Conservation (phyloP, 2,113 vertebrate genomes). For the Rhipidura dahli region DNA sequence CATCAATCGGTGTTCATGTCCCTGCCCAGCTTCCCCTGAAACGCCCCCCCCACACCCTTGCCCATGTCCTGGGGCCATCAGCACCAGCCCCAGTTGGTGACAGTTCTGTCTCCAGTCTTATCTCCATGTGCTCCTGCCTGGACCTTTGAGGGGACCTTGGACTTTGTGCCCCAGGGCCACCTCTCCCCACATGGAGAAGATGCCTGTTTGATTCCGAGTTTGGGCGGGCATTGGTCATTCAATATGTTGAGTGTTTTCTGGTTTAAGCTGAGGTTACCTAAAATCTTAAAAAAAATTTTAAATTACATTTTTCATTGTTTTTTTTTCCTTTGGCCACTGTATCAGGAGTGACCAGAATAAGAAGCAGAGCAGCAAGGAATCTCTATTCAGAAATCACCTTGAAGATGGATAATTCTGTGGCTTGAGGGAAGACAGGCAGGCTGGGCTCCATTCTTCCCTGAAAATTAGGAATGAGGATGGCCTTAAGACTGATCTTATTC, state of each 20-base stretch:
- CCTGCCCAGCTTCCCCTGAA: background rate
- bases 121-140: background rate
- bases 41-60: rapidly evolving
- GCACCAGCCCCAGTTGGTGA: background rate
- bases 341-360: background rate
- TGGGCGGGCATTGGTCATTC: background rate
- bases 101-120: background rate
- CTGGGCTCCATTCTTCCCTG: background rate
- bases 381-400: background rate
- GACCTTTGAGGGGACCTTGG: background rate
- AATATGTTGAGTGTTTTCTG: background rate
- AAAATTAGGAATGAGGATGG: background rate
- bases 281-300: background rate
- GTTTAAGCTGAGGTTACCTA: background rate
- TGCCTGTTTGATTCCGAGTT: background rate
- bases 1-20: background rate
- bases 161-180: background rate
- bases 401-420: background rate
- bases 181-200: background rate
- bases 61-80: background rate
- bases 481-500: background rate
- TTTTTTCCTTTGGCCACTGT: background rate
- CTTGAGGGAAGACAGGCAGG: background rate
- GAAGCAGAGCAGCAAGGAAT: background rate
- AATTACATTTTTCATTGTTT: background rate